These are phyloP conservation scores for Coryphaenoides rupestris DNA, from an alignment of 2,113 vertebrate species.

Conservation along the genomic window DNA sequence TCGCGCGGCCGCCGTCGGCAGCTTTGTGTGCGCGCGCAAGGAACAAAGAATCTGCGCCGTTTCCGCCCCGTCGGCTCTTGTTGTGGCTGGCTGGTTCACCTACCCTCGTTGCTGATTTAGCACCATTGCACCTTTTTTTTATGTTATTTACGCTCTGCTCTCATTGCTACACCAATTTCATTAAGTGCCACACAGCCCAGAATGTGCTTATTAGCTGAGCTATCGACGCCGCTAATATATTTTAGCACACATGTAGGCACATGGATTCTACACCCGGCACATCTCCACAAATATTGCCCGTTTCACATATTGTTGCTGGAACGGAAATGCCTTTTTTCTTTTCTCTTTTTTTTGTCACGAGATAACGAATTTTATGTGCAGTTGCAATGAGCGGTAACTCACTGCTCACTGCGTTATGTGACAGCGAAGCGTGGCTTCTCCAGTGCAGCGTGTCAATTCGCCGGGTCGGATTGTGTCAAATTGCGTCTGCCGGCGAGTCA, in stretches of 20 bases:
- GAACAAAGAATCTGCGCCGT: conserved; percentile 37
- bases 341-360: too few relatives aligned
- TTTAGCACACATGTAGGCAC: not conserved
- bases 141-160: not conserved
- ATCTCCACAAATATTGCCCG: not conserved
- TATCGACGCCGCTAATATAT: not conserved
- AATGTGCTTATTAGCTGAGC: not conserved
- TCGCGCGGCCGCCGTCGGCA: conserved; percentile 32
- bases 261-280: not conserved
- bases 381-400: conserved; percentile 16
- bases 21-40: conserved; percentile 13
- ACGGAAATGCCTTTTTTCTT: conserved; percentile 3
- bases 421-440: conserved; percentile 7
- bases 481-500: conserved; percentile 33
- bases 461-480: conserved; percentile 41
- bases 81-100: conserved; percentile 44
- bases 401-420: conserved; percentile 24
- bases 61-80: conserved; percentile 24
- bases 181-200: conserved; percentile 5
- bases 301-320: conserved; percentile 2
- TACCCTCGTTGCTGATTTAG: conserved; percentile 33
- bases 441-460: conserved; percentile 27
- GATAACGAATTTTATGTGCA: conserved; percentile 5
- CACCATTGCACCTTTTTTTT: not conserved
- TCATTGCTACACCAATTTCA: conserved; percentile 7